Evolutionary conservation across 1,140 invertebrate genomes (phyloP).

Genomic region (Drosophila leontia): DNA sequence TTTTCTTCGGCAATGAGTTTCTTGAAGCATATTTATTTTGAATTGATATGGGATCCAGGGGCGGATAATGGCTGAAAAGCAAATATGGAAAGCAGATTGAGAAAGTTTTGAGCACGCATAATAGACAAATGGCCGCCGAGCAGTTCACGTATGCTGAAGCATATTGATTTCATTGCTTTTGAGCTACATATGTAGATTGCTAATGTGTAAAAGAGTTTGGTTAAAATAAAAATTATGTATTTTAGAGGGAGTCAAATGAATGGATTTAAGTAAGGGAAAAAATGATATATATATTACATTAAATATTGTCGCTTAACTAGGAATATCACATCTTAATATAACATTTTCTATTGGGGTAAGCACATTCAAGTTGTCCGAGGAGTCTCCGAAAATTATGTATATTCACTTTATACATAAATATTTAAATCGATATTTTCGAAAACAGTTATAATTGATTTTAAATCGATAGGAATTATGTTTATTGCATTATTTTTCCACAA

Average conservation of each 20-base stretch:
- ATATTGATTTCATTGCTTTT: slow-evolving; percentile 4
- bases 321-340: no score
- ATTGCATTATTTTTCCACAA: no score
- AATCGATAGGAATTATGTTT: not conserved
- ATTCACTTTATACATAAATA: not conserved
- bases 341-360: no score
- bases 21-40: slow-evolving; percentile 45
- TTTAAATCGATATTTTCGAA: not conserved
- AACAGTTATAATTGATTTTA: not conserved
- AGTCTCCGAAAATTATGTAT: not conserved
- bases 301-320: not conserved
- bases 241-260: not conserved
- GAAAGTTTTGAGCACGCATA: slow-evolving; percentile 25
- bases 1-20: slow-evolving; percentile 38
- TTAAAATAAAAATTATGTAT: not conserved
- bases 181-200: not conserved
- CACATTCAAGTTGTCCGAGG: no score
- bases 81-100: slow-evolving; percentile 26
- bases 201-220: not conserved
- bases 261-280: not conserved
- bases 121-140: slow-evolving; percentile 7
- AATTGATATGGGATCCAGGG: slow-evolving; percentile 13
- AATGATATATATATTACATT: not conserved
- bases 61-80: slow-evolving; percentile 25
- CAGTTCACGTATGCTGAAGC: not conserved